Conservation (phyloP, 1,140 invertebrate genomes). For the Nasonia longicornis region DNA sequence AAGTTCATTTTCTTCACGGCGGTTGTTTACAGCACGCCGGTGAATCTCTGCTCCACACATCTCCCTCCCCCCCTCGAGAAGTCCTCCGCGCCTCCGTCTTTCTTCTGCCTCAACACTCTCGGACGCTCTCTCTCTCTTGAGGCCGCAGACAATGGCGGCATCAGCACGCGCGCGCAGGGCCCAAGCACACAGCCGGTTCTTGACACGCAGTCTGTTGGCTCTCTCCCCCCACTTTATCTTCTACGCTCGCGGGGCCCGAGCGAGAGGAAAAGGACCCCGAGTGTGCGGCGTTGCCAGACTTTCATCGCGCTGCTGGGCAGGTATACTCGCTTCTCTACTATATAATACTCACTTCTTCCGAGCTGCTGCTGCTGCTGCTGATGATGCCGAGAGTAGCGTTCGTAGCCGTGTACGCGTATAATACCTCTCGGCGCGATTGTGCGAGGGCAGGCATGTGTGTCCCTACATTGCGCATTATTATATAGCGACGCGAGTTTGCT, state of each 20-base stretch:
- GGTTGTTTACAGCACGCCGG: not conserved
- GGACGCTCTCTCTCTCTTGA: slow-evolving; percentile 27
- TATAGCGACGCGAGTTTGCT: not conserved
- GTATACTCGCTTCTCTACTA: not conserved
- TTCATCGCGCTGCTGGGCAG: not conserved
- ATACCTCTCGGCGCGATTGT: not conserved
- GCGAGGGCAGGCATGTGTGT: not conserved
- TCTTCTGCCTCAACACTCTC: slow-evolving; percentile 14
- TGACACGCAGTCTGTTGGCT: slow-evolving; percentile 56
- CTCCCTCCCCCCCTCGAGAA: not conserved
- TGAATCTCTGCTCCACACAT: not conserved
- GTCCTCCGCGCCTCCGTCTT: slow-evolving; percentile 3
- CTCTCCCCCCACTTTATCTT: not conserved
- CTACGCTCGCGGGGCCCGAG: not conserved
- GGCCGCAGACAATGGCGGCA: slow-evolving; percentile 63
- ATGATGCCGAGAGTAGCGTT: not conserved
- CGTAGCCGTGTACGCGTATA: not conserved
- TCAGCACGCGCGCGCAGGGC: slow-evolving; percentile 49
- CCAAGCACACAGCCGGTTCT: slow-evolving; percentile 63
- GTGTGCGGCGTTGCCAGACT: slow-evolving; percentile 34
- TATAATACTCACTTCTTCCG: not conserved
- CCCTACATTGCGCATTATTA: not conserved
- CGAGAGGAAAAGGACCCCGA: slow-evolving; percentile 26
- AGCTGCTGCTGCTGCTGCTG: too few relatives aligned
- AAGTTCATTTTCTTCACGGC: too few relatives aligned